Evolutionary conservation across 2,113 vertebrate species (phyloP).

Genomic region (Tetrao urogallus): DNA sequence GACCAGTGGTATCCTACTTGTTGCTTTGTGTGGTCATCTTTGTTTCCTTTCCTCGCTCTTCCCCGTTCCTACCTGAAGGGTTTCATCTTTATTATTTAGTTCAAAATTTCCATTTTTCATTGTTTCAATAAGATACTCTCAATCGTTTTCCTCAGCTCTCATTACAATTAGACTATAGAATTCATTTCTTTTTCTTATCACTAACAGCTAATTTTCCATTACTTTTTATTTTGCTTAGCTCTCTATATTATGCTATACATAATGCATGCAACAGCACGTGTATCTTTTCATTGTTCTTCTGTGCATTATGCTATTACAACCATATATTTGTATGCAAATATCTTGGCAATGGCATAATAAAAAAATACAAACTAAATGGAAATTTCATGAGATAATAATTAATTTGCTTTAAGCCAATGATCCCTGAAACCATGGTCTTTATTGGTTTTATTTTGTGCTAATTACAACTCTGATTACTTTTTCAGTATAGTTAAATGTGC

Average conservation of each 20-base stretch:
- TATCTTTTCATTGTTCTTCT: neutral
- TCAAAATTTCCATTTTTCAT: neutral
- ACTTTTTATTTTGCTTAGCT: neutral
- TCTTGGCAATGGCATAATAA: neutral
- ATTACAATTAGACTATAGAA: neutral
- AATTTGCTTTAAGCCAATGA: conserved; percentile 10
- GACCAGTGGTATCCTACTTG: neutral
- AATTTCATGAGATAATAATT: neutral
- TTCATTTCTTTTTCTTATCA: neutral
- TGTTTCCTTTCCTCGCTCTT: neutral
- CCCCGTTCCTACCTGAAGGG: neutral
- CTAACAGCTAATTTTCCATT: fast-evolving
- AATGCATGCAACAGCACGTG: neutral
- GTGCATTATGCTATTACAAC: neutral
- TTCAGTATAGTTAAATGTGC: neutral
- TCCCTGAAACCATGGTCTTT: neutral
- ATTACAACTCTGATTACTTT: neutral
- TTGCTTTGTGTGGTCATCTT: neutral
- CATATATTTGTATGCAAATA: neutral
- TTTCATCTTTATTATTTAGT: neutral
- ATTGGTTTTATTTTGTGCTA: neutral
- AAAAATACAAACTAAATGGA: neutral
- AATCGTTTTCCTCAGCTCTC: neutral
- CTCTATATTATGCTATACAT: neutral
- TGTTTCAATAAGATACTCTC: neutral